A percentile compares a stretch with the other conserved stretches of the same genome.
phyloP scores from a whole-genome alignment of 2,113 vertebrate species.

The Sialia sialis region DNA sequence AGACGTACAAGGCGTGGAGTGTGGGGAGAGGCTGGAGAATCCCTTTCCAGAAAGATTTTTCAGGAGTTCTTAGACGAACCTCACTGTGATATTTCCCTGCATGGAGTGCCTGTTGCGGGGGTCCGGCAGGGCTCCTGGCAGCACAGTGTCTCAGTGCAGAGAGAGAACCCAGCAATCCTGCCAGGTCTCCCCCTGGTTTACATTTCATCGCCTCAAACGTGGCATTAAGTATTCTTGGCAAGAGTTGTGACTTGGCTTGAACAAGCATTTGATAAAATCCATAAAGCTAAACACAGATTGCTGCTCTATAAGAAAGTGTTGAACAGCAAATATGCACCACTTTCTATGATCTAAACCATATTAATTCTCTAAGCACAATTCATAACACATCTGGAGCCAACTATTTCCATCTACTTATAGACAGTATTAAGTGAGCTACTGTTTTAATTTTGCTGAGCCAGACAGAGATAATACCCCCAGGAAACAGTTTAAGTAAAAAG shows the following conservation, averaged over 20 bases:
- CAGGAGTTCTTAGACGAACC: neutral
- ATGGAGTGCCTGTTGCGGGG: accelerated
- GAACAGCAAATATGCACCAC: constrained; percentile 11
- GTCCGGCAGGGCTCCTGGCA: neutral
- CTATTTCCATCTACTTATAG: neutral
- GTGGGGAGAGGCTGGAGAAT: neutral
- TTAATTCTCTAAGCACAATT: neutral
- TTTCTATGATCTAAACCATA: constrained; percentile 7
- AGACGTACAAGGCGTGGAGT: neutral
- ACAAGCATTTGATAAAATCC: constrained; percentile 23
- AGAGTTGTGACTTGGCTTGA: neutral
- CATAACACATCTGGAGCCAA: neutral
- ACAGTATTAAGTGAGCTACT: neutral
- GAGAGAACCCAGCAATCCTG: neutral
- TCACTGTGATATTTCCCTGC: neutral
- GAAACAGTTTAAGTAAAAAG: neutral
- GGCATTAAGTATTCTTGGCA: constrained; percentile 1
- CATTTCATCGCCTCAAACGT: accelerated
- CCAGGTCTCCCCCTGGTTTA: neutral
- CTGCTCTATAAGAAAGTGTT: constrained; percentile 52
- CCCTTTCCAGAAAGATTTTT: neutral
- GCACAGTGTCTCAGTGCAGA: neutral
- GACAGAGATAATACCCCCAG: neutral
- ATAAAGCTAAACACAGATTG: neutral
- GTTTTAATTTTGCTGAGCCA: constrained; percentile 30